A percentile compares a stretch with the other conserved stretches of the same genome.
phyloP scores from a whole-genome alignment of 2,113 vertebrate genomes.

The Naja naja region DNA sequence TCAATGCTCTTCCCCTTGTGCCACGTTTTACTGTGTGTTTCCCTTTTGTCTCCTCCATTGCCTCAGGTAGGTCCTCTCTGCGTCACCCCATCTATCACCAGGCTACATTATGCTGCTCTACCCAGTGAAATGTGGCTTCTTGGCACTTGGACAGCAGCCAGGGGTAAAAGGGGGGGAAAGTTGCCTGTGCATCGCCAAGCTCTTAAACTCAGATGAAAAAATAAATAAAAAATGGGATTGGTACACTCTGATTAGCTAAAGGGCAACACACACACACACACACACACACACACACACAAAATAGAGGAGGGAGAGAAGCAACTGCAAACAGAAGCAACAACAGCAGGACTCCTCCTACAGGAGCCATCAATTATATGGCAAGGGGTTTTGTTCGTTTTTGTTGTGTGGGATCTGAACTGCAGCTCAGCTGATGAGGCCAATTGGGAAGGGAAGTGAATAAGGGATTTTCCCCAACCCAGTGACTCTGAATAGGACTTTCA shows the following conservation, averaged over 20 bases:
- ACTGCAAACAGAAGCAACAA: conserved; percentile 29
- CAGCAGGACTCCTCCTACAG: conserved; percentile 32
- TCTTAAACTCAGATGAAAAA: conserved; percentile 43
- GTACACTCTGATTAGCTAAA: conserved; percentile 55
- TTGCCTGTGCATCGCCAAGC: not conserved
- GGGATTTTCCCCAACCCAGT: conserved; percentile 76
- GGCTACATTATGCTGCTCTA: conserved; percentile 8
- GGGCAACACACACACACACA: not conserved
- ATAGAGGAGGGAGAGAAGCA: not conserved
- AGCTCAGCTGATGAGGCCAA: conserved; percentile 56
- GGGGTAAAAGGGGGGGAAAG: conserved; percentile 24
- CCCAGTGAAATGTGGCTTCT: not conserved
- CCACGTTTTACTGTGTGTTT: not conserved
- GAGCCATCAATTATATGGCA: conserved; percentile 58
- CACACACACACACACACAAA: not conserved
- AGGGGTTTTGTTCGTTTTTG: conserved; percentile 24
- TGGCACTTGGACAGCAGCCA: conserved; percentile 25
- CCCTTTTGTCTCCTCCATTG: conserved; percentile 5
- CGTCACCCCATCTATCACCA: not conserved
- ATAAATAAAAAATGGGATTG: conserved; percentile 45
- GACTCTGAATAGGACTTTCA: conserved; percentile 71
- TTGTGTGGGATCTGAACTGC: conserved; percentile 54
- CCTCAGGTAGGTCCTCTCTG: conserved; percentile 54
- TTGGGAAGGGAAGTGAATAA: conserved; percentile 56
- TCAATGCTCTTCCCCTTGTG: conserved; percentile 44